Conservation (phyloP, 1,140 invertebrate species). For the Euschistus heros region DNA sequence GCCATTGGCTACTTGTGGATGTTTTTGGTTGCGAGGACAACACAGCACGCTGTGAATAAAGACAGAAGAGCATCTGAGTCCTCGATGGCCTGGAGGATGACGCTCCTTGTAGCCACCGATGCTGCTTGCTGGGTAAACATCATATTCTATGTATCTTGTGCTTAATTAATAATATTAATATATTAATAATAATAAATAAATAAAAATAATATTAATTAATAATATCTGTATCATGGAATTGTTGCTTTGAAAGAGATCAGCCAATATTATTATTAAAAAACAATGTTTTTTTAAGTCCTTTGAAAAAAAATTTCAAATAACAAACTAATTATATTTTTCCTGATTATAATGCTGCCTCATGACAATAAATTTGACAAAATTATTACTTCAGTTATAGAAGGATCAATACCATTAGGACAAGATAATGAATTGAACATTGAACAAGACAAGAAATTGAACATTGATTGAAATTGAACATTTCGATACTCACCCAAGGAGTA, state of each 20-base stretch:
- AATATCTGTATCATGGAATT: not conserved
- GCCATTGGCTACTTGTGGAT: slow-evolving; percentile 45
- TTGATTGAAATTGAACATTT: no score
- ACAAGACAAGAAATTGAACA: no score
- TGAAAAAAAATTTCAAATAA: no score
- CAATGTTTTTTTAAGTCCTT: not conserved
- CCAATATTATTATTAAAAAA: not conserved
- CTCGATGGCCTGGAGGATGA: slow-evolving; percentile 45
- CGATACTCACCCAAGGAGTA: no score
- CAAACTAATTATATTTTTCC: no score
- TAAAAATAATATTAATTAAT: not conserved
- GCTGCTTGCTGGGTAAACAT: slow-evolving; percentile 43
- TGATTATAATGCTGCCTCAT: no score
- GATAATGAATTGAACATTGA: no score
- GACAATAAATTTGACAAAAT: no score
- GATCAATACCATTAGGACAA: no score
- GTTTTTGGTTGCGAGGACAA: slow-evolving; percentile 42
- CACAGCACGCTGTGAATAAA: slow-evolving; percentile 37
- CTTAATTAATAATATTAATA: not conserved
- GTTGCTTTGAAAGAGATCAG: not conserved
- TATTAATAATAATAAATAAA: not conserved
- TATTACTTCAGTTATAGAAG: no score
- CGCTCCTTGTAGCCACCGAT: slow-evolving; percentile 45
- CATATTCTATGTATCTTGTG: not conserved
- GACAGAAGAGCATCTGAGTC: slow-evolving; percentile 35